Evolutionary conservation across 2,113 vertebrate genomes (phyloP), one percentile per base, ranked within the genome.

Genomic region (Phoenicopterus ruber): DNA sequence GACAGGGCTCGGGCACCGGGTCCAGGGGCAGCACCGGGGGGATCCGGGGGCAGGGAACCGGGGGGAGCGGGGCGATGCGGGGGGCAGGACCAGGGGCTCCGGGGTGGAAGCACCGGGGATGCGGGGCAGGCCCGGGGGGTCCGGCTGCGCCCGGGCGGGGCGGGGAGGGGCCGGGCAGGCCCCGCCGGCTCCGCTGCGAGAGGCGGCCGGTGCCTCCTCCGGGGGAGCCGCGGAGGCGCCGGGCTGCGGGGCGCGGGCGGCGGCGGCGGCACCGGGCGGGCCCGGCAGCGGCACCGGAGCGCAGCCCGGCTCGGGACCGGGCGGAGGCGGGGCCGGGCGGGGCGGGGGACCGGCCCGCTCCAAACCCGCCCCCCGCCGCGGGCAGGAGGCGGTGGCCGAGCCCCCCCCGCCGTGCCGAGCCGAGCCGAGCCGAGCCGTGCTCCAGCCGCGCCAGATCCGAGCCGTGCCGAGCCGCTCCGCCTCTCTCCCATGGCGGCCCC

Each of bases 331-430:
- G 34, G 8, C 73, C 44, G 86, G 93, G 44, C 46, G 94, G 95
- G 70, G 44, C 58, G n/a, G 57, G 81, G 86, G 95, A 92, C 94
- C 72, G 95, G 85, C 40, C 59, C 20, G 70, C 70, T 67, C 70
- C 88, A 54, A 69, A 70, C 71, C 88, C 87, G 87, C 52, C 87
- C 70, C 87, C 62, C 78, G 24, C 65, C 21, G 93, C 89, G 89
- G 74, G 96, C 94, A 90, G 92, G 86, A 83, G 95, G 90, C 47
- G 86, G 82, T 18, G 54, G 90, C 85, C 88, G 93, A 92, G 55
- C 32, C 78, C 69, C 78, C 57, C 32, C 49, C n/a, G 10, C 42
- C 52, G 22, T 21, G 91, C 85, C 42, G 42, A 42, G 18, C 66
- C 44, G 34, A 31, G 20, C 77, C 36, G n/a, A 9, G 34, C 58